Conservation (phyloP, 2,113 vertebrate genomes). For the Microcebus ravelobensis region DNA sequence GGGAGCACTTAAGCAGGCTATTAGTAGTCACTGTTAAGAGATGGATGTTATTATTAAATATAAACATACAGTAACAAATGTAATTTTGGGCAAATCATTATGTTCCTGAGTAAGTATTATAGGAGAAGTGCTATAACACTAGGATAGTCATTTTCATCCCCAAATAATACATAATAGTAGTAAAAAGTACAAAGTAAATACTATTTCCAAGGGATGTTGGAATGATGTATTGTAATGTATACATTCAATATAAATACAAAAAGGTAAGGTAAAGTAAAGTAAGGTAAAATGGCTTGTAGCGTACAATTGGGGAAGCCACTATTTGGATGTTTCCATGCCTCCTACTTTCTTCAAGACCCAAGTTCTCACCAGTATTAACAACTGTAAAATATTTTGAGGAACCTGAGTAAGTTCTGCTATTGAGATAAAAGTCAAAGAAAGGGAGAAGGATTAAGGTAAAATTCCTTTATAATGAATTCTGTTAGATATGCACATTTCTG, state of each 20-base stretch:
- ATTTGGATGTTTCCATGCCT: not conserved
- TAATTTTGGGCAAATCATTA: not conserved
- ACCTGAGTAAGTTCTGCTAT: not conserved
- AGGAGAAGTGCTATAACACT: conserved; percentile 15
- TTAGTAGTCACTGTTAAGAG: conserved; percentile 38
- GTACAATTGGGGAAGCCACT: not conserved
- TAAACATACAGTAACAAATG: not conserved
- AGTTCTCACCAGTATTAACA: conserved; percentile 35
- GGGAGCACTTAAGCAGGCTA: conserved; percentile 38
- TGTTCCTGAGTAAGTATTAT: not conserved
- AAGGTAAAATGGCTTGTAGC: not conserved
- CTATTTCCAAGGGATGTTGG: not conserved
- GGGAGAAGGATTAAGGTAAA: conserved; percentile 5
- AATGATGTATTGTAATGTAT: conserved; percentile 15
- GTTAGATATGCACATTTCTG: conserved; percentile 23
- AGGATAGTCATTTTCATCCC: conserved; percentile 4
- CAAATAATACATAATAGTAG: conserved; percentile 29
- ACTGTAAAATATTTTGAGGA: conserved; percentile 37
- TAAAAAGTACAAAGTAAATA: not conserved
- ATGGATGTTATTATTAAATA: conserved; percentile 35
- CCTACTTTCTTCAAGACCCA: conserved; percentile 23
- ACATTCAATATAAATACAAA: not conserved
- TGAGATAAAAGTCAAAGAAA: conserved; percentile 42
- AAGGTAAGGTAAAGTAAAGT: not conserved
- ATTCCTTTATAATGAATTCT: conserved; percentile 47